phyloP scores from a whole-genome alignment of 2,888 invertebrate species.

The Sinelater perroti region DNA sequence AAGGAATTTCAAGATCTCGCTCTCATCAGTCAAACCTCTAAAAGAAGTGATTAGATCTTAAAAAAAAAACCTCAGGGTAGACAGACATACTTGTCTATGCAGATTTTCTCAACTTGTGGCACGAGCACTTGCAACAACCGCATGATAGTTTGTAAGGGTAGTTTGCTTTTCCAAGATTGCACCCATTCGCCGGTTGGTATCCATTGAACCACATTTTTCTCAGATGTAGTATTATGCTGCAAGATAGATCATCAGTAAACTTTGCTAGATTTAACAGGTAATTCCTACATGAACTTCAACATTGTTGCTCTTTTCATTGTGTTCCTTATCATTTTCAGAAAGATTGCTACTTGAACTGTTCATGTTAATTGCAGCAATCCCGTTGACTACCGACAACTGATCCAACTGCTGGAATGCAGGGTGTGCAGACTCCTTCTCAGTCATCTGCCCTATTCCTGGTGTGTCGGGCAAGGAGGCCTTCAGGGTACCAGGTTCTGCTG shows the following conservation, averaged over 20 bases:
- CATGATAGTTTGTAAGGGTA: constrained; percentile 99
- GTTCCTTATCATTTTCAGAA: constrained; percentile 4
- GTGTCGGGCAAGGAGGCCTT: constrained; percentile 91
- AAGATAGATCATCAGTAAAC: too few relatives aligned
- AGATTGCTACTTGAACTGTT: constrained; percentile 45
- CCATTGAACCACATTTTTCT: constrained; percentile 68
- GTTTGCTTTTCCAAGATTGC: constrained; percentile 93
- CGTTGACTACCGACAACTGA: constrained; percentile 54
- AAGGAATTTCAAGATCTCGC: constrained; percentile 97
- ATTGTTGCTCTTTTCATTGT: too few relatives aligned
- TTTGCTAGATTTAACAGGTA: too few relatives aligned
- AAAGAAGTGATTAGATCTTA: constrained; percentile 18
- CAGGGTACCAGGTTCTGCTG: constrained; percentile 90
- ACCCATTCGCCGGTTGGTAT: constrained; percentile 97
- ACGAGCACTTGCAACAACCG: constrained; percentile 96
- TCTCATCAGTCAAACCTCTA: constrained; percentile 98
- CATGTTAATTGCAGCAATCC: constrained; percentile 54
- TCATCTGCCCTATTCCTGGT: constrained; percentile 91
- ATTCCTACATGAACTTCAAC: too few relatives aligned
- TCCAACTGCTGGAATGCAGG: constrained; percentile 62
- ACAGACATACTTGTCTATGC: constrained; percentile 93
- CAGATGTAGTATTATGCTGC: constrained; percentile 58
- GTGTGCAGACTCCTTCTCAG: constrained; percentile 93
- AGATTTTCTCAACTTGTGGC: constrained; percentile 99
- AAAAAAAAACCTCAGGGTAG: constrained; percentile 32